phyloP scores from a whole-genome alignment of 1,140 invertebrate genomes.

The Choristoneura fumiferana region DNA sequence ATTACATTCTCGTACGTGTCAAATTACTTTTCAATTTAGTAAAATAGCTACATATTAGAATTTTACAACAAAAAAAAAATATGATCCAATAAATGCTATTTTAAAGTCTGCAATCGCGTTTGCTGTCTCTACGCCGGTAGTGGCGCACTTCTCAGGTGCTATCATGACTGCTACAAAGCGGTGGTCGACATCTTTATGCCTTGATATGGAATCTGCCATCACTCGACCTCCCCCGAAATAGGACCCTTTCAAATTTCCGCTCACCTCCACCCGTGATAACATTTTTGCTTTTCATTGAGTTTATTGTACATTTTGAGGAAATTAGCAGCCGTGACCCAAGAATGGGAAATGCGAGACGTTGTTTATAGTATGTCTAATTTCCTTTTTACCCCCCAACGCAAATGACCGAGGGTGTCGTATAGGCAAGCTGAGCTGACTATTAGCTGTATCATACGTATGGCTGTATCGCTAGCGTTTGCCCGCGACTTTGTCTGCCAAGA shows the following conservation, averaged over 20 bases:
- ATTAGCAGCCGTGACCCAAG: slow-evolving; percentile 8
- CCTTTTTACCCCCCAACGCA: neutral
- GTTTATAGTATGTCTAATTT: neutral
- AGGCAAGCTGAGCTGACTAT: too few relatives aligned
- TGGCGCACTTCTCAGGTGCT: slow-evolving; percentile 30
- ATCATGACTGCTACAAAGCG: slow-evolving; percentile 35
- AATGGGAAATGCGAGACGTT: neutral
- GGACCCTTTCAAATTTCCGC: slow-evolving; percentile 57
- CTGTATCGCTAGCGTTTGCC: too few relatives aligned
- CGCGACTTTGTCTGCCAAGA: too few relatives aligned
- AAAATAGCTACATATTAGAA: too few relatives aligned
- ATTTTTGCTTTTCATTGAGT: slow-evolving; percentile 32
- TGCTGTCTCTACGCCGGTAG: slow-evolving; percentile 26
- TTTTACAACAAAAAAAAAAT: too few relatives aligned
- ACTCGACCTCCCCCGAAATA: slow-evolving; percentile 24
- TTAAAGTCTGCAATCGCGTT: too few relatives aligned
- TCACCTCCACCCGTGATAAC: slow-evolving; percentile 40
- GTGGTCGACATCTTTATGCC: slow-evolving; percentile 39
- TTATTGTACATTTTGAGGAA: slow-evolving; percentile 30
- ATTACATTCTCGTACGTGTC: too few relatives aligned
- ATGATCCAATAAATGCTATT: too few relatives aligned
- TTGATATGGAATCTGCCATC: slow-evolving; percentile 35
- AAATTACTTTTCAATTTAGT: too few relatives aligned
- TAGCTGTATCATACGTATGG: too few relatives aligned
- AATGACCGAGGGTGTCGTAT: too few relatives aligned